Evolutionary conservation across 2,113 vertebrate species (phyloP).

Genomic region (Hippocampus abdominalis): DNA sequence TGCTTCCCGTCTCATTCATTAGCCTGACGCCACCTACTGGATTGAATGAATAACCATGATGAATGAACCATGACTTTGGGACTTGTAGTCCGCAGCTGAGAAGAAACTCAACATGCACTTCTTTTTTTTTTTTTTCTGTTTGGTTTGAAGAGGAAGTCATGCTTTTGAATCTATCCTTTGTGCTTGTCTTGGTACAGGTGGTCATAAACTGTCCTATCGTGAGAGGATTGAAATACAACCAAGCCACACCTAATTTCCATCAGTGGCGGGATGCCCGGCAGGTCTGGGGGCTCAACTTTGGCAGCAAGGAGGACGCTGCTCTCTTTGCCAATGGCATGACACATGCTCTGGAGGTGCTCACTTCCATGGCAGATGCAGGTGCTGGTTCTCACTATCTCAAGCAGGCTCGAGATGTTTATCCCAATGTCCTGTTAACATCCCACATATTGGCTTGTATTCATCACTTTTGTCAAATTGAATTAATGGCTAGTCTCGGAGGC

Average conservation of each 20-base stretch:
- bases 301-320: slow-evolving; percentile 82
- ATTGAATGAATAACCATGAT: slow-evolving; percentile 37
- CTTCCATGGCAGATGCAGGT: slow-evolving; percentile 69
- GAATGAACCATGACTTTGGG: slow-evolving; percentile 13
- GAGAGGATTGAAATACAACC: slow-evolving; percentile 88
- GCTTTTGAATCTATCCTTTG: not conserved
- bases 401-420: not conserved
- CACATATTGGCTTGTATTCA: not conserved
- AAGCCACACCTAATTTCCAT: slow-evolving; percentile 89
- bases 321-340: slow-evolving; percentile 79
- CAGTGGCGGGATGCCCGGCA: slow-evolving; percentile 89
- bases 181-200: slow-evolving; percentile 67
- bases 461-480: not conserved
- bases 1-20: slow-evolving; percentile 25
- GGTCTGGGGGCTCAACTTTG: slow-evolving; percentile 91
- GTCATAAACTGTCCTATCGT: slow-evolving; percentile 87
- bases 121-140: not conserved
- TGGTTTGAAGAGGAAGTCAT: not conserved
- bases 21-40: slow-evolving; percentile 60
- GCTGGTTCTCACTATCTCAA: not conserved
- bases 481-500: not conserved
- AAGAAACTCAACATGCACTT: not conserved
- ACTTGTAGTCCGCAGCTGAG: slow-evolving; percentile 5
- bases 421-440: not conserved
- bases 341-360: slow-evolving; percentile 74